These are phyloP conservation scores for Amyelois transitella DNA, from an alignment of 1,140 invertebrate genomes.

Conservation along the genomic window DNA sequence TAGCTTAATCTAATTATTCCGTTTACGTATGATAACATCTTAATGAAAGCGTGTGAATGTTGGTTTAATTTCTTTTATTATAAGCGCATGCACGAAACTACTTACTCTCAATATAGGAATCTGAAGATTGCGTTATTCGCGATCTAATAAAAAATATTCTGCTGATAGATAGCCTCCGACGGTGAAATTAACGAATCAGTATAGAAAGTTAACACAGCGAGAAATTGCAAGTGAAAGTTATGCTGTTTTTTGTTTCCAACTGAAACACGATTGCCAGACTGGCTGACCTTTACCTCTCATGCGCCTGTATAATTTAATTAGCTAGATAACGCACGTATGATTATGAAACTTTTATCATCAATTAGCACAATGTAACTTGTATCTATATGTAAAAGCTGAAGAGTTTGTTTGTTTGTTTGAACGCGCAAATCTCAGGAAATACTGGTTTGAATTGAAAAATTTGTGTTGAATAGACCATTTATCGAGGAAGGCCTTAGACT, in stretches of 20 bases:
- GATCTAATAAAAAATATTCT: background rate
- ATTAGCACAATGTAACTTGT: background rate
- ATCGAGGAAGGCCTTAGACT: too few relatives aligned
- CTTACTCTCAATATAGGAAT: too few relatives aligned
- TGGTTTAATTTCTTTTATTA: too few relatives aligned
- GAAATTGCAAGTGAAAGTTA: constrained; percentile 36
- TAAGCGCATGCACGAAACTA: too few relatives aligned
- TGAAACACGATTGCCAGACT: background rate
- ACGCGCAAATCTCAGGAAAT: too few relatives aligned
- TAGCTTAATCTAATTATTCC: background rate
- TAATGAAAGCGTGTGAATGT: background rate
- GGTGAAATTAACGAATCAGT: constrained; percentile 36
- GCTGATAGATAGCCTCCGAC: constrained; percentile 4
- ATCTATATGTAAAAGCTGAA: too few relatives aligned
- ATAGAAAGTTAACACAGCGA: constrained; percentile 35
- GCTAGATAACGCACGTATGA: background rate
- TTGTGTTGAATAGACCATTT: too few relatives aligned
- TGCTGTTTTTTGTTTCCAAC: constrained; percentile 6
- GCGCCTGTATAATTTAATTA: too few relatives aligned
- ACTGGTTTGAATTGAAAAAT: too few relatives aligned
- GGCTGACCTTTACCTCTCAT: background rate
- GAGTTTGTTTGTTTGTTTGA: too few relatives aligned
- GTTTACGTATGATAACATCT: background rate
- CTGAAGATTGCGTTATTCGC: too few relatives aligned
- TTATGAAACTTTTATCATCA: background rate